Evolutionary conservation across 1,140 invertebrate genomes (phyloP).

Genomic region (Trichomalopsis sarcophagae): DNA sequence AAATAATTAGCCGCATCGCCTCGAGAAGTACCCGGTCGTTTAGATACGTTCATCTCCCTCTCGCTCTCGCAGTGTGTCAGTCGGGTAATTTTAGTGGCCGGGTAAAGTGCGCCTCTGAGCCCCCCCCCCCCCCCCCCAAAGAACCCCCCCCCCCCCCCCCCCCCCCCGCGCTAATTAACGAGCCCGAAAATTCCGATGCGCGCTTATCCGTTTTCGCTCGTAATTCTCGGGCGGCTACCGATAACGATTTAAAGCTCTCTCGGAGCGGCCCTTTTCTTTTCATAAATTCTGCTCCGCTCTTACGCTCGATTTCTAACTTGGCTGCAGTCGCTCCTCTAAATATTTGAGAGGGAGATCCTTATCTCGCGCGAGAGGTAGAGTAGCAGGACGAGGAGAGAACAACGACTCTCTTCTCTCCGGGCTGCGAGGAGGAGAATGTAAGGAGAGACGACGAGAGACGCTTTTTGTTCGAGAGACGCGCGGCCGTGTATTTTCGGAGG

Average conservation of each 20-base stretch:
- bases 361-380: not conserved
- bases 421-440: not conserved
- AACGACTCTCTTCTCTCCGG: conserved; percentile 25
- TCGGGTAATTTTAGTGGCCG: conserved; percentile 7
- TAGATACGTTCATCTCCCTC: not conserved
- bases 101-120: conserved; percentile 11
- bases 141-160: too few relatives aligned
- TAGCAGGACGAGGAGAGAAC: not conserved
- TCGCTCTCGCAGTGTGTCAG: not conserved
- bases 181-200: conserved; percentile 22
- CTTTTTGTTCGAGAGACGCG: not conserved
- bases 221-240: conserved; percentile 20
- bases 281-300: conserved; percentile 21
- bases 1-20: conserved; percentile 25
- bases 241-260: conserved; percentile 37
- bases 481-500: not conserved
- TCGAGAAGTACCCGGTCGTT: not conserved
- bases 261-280: not conserved
- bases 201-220: conserved; percentile 15
- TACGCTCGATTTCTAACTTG: not conserved
- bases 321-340: conserved; percentile 17
- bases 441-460: not conserved
- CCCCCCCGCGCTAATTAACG: conserved; percentile 20
- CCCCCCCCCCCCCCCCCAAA: too few relatives aligned
- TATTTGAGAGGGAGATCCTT: conserved; percentile 44